Evolutionary conservation across 2,888 invertebrate genomes (phyloP), one percentile per base, ranked within the genome.

Genomic region (Carcina quercana): DNA sequence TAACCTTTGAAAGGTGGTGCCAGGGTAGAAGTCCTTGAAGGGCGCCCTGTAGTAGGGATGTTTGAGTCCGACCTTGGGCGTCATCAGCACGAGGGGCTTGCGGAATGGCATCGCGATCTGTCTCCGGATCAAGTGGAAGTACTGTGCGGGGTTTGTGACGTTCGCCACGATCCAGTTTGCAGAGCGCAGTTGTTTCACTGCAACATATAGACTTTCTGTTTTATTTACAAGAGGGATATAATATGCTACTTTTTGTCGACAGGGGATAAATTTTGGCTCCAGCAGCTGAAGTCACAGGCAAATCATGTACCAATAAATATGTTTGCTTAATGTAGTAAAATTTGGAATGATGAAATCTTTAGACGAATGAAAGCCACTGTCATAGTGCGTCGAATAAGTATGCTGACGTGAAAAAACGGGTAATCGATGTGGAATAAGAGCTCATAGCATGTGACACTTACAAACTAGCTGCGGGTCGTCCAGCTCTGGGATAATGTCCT

Each of bases 31-130:
- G 20, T 92, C 91, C 31, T 86, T 85, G 48, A 94, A 88, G 24
- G 86, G 85, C 5, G 93, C 93, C 32, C 88, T 73, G 33, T 91
- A 92, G 64, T 87, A 89, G 0, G 92, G 91, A 45, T 92, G 91
- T 45, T 93, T 88, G 36, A 94, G 85, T 43, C 94, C 84, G 25
- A 90, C 86, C 70, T 94, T 94, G 1, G 94, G 94, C 8, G 92
- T 89, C 85, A 93, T 88, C 4, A 93, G 60, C 36, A 94, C 86
- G 43, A 93, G 68, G 15, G 94, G 94, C 69, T 94, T 94, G 36
- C 94, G 85, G 82, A 94, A 93, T 1, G 93, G 91, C 65, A 92
- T 65, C 19, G 87, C 86, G 32, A 93, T 86, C 74, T 95, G 94
- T 10, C 94, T 83, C 26, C 94, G 84, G 30, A 95, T 73, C 50